These are phyloP conservation scores for Heliconius hermathena DNA, from an alignment of 1,140 invertebrate genomes.

Conservation along the genomic window DNA sequence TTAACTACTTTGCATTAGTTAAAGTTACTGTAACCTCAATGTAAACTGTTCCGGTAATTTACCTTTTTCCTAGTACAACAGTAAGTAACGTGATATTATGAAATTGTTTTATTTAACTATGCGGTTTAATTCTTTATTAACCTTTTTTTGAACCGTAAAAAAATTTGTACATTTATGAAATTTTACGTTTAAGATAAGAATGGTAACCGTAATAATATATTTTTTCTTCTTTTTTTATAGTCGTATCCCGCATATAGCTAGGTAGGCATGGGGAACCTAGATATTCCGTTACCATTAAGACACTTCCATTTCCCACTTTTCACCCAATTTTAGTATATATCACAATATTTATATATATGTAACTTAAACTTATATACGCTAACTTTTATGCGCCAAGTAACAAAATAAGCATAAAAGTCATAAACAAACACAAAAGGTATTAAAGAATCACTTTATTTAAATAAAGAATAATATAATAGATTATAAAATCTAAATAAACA, in stretches of 20 bases:
- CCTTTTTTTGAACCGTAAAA: not conserved
- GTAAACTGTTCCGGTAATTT: not conserved
- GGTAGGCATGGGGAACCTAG: no score
- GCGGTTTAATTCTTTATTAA: not conserved
- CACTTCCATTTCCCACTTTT: not conserved
- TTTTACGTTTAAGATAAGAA: not conserved
- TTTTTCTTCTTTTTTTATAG: not conserved
- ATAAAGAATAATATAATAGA: no score
- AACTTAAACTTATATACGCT: no score
- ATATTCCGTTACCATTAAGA: no score
- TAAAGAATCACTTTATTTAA: not conserved
- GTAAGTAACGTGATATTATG: not conserved
- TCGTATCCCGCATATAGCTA: no score
- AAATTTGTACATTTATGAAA: not conserved
- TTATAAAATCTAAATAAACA: not conserved
- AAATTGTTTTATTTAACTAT: not conserved
- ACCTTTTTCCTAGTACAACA: not conserved
- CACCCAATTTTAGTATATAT: not conserved
- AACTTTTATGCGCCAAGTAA: not conserved
- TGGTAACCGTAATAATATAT: not conserved
- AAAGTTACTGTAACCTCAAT: not conserved
- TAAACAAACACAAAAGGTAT: not conserved
- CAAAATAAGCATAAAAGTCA: not conserved
- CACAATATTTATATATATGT: not conserved
- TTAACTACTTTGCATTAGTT: not conserved